Conservation (phyloP, 2,888 invertebrate genomes). For the Ganaspis brasiliensis region DNA sequence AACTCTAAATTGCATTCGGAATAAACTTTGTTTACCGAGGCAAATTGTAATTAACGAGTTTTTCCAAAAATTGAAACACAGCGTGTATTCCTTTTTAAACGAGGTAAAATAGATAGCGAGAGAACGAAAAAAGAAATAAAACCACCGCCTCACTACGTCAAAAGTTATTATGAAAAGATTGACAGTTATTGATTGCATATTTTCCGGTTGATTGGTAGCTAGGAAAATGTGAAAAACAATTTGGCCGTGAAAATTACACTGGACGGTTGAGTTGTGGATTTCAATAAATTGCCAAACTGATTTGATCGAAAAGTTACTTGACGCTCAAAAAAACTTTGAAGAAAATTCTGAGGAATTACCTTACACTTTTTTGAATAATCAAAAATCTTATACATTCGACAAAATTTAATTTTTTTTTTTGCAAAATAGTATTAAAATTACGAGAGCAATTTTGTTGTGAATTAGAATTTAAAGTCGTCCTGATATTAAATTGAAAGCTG, state of each 20-base stretch:
- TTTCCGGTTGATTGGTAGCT: constrained; percentile 9
- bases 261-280: background rate
- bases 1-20: too few species aligned
- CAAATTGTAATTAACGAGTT: too few species aligned
- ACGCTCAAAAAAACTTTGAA: background rate
- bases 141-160: background rate
- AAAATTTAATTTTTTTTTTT: background rate
- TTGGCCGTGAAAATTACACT: constrained; percentile 17
- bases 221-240: constrained; percentile 24
- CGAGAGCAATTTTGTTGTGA: too few species aligned
- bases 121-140: background rate
- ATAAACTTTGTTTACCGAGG: too few species aligned
- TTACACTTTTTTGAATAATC: background rate
- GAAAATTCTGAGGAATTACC: too few species aligned
- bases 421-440: too few species aligned
- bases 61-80: too few species aligned
- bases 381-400: background rate
- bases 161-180: constrained; percentile 12
- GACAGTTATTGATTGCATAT: constrained; percentile 35
- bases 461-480: too few species aligned
- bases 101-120: background rate
- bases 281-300: constrained; percentile 7
- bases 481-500: too few species aligned
- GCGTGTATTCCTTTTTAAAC: background rate
- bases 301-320: background rate